phyloP scores from a whole-genome alignment of 2,888 invertebrate genomes.

The Neria commutata region DNA sequence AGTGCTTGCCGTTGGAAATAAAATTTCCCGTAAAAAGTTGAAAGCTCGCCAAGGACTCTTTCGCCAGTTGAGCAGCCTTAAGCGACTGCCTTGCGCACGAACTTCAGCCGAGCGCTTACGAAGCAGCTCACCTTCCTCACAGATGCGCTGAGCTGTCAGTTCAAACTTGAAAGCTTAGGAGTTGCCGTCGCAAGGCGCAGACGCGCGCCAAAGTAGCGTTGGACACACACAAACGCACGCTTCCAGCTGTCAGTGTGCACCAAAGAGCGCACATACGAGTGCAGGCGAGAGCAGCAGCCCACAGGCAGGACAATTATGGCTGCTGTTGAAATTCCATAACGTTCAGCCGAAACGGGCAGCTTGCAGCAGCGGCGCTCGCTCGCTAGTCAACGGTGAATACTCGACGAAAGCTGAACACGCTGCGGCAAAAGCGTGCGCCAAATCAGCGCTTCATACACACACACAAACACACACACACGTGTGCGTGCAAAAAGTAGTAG shows the following conservation, averaged over 20 bases:
- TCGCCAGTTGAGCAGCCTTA: no score
- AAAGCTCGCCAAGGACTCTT: no score
- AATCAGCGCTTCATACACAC: slow-evolving; percentile 8
- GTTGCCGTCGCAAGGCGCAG: no score
- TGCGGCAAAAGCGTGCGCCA: slow-evolving; percentile 27
- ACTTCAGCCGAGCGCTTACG: no score
- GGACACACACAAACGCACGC: slow-evolving; percentile 33
- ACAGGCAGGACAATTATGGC: slow-evolving; percentile 12
- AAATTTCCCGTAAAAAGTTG: no score
- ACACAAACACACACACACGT: not conserved
- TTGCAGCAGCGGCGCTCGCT: slow-evolving; percentile 39
- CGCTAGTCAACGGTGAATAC: slow-evolving; percentile 53
- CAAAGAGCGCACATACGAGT: not conserved
- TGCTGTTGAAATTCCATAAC: slow-evolving; percentile 28
- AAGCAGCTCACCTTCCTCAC: no score
- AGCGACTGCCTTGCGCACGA: no score
- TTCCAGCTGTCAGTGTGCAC: slow-evolving; percentile 27
- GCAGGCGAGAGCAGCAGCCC: slow-evolving; percentile 11
- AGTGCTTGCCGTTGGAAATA: no score
- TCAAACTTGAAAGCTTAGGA: no score
- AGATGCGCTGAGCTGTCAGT: no score
- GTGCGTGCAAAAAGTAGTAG: not conserved
- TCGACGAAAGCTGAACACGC: slow-evolving; percentile 52
- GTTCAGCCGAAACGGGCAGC: slow-evolving; percentile 33
- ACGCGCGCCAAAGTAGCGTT: slow-evolving; percentile 24